phyloP scores from a whole-genome alignment of 2,888 invertebrate genomes.

The Cryptophagus acutangulus region DNA sequence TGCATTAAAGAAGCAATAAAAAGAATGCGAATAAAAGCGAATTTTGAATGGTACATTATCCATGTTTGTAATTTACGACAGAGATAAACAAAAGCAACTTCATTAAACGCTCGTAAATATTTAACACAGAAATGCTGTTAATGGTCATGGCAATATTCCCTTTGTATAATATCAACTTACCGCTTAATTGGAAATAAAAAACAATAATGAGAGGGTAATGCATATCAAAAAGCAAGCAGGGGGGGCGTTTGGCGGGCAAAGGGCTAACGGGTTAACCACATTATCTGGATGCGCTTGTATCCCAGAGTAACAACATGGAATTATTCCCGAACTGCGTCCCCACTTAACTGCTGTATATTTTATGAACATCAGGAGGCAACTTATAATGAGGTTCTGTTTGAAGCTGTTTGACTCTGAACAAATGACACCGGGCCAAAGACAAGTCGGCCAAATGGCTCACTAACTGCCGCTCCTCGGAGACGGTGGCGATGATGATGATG shows the following conservation, averaged over 20 bases:
- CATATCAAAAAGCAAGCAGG: slow-evolving; percentile 9
- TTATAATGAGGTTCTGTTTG: slow-evolving; percentile 51
- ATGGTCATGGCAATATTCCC: slow-evolving; percentile 35
- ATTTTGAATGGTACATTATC: no score
- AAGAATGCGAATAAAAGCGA: no score
- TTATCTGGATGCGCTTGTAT: slow-evolving; percentile 42
- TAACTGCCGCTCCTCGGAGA: slow-evolving; percentile 44
- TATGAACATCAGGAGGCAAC: slow-evolving; percentile 50
- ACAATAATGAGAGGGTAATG: slow-evolving; percentile 34
- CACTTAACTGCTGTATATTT: slow-evolving; percentile 45
- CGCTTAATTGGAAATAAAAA: slow-evolving; percentile 40
- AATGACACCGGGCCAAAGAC: slow-evolving; percentile 27
- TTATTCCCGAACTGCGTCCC: slow-evolving; percentile 35
- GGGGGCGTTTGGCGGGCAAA: slow-evolving; percentile 26
- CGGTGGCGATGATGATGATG: slow-evolving; percentile 33
- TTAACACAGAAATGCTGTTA: slow-evolving; percentile 34
- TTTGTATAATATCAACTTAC: slow-evolving; percentile 41
- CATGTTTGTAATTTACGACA: no score
- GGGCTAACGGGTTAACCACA: slow-evolving; percentile 43
- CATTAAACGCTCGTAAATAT: slow-evolving; percentile 36
- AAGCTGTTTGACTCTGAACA: slow-evolving; percentile 42
- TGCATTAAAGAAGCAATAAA: no score
- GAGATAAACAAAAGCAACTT: slow-evolving; percentile 32
- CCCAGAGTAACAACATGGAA: slow-evolving; percentile 38
- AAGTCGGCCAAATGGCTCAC: slow-evolving; percentile 40